Evolutionary conservation across 2,888 invertebrate species (phyloP).

Genomic region (Plagodis pulveraria): DNA sequence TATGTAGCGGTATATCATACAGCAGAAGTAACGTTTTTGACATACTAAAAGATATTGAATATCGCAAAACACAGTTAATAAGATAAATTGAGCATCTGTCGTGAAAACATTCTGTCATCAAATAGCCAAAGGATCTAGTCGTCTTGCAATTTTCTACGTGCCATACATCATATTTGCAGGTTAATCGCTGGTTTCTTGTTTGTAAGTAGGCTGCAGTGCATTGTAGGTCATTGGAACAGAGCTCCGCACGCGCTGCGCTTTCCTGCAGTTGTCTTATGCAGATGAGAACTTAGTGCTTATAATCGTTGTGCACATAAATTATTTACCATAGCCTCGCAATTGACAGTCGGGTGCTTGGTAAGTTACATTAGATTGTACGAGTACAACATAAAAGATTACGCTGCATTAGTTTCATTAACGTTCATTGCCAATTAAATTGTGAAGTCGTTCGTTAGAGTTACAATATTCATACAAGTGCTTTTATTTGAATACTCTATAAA

Average conservation of each 20-base stretch:
- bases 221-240: slow-evolving; percentile 74
- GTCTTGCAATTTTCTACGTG: slow-evolving; percentile 60
- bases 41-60: slow-evolving; percentile 22
- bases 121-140: slow-evolving; percentile 44
- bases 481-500: slow-evolving; percentile 10
- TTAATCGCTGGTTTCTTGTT: slow-evolving; percentile 63
- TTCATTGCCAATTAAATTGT: slow-evolving; percentile 39
- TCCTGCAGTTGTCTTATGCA: slow-evolving; percentile 71
- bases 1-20: too few species aligned
- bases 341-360: too few species aligned
- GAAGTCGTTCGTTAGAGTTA: slow-evolving; percentile 58
- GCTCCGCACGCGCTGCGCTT: slow-evolving; percentile 65
- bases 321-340: slow-evolving; percentile 1
- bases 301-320: slow-evolving; percentile 24
- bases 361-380: too few species aligned
- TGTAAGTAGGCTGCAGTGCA: slow-evolving; percentile 65
- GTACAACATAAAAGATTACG: neutral
- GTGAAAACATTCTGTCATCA: slow-evolving; percentile 51
- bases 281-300: slow-evolving; percentile 44
- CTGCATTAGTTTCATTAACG: slow-evolving; percentile 7
- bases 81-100: slow-evolving; percentile 16
- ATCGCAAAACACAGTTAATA: slow-evolving; percentile 10
- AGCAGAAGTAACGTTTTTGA: neutral
- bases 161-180: slow-evolving; percentile 59
- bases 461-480: slow-evolving; percentile 25